phyloP scores from a whole-genome alignment of 2,888 invertebrate genomes.

The Platerodrilus igneus region DNA sequence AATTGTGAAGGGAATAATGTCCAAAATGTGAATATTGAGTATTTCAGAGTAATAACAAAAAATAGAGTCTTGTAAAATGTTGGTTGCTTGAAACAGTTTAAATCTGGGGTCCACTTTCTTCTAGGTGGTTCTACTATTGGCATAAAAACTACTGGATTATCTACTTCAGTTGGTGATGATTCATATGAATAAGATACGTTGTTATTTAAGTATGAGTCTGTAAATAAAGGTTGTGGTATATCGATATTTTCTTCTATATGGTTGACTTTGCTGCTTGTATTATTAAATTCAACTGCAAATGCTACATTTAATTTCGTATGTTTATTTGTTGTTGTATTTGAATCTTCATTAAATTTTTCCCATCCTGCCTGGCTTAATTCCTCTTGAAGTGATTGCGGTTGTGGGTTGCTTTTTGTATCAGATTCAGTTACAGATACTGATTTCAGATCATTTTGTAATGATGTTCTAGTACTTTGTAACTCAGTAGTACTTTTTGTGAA shows the following conservation, averaged over 20 bases:
- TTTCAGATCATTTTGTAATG: too few relatives aligned
- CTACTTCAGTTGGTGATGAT: slow-evolving; percentile 17
- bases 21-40: slow-evolving; percentile 52
- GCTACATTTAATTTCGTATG: slow-evolving; percentile 10
- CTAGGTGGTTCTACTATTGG: slow-evolving; percentile 19
- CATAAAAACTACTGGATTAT: slow-evolving; percentile 37
- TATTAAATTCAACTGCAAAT: slow-evolving; percentile 18
- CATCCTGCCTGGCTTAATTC: slow-evolving; percentile 22
- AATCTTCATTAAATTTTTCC: slow-evolving; percentile 37
- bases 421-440: too few relatives aligned
- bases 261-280: slow-evolving; percentile 49
- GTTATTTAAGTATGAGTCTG: slow-evolving; percentile 53
- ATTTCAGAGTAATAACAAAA: slow-evolving; percentile 53
- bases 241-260: slow-evolving; percentile 37
- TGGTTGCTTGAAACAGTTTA: slow-evolving; percentile 36
- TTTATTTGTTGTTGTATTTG: slow-evolving; percentile 1
- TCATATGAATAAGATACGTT: slow-evolving; percentile 42
- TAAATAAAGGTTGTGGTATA: slow-evolving; percentile 53
- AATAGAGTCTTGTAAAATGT: slow-evolving; percentile 55
- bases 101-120: background rate
- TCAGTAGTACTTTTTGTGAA: slow-evolving; percentile 47
- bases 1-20: slow-evolving; percentile 54
- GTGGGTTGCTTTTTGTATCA: too few relatives aligned
- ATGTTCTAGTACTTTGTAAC: slow-evolving; percentile 36
- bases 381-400: background rate